Evolutionary conservation across 2,113 vertebrate species (phyloP).

Genomic region (Crotalus tigris): DNA sequence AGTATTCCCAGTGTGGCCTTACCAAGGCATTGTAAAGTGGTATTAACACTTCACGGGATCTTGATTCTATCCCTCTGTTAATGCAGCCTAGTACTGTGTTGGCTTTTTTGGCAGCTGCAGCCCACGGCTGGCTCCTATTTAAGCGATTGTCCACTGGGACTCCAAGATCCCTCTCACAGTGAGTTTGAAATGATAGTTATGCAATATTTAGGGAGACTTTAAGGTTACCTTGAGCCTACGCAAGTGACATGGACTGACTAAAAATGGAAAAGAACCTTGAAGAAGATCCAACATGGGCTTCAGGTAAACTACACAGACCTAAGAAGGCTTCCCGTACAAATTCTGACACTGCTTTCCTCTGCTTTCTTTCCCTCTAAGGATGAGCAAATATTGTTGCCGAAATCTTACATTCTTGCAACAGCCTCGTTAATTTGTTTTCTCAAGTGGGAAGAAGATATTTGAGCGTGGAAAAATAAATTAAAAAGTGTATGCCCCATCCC

Average conservation of each 20-base stretch:
- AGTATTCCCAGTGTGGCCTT: no score
- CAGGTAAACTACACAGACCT: neutral
- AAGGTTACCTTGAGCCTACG: no score
- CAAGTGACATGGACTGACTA: neutral
- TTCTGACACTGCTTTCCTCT: neutral
- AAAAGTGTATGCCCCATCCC: neutral
- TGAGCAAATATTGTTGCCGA: neutral
- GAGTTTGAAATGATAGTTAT: no score
- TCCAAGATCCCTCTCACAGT: no score
- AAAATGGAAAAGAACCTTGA: neutral
- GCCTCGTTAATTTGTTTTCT: constrained; percentile 4
- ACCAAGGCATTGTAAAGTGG: no score
- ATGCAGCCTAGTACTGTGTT: no score
- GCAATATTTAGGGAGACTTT: no score
- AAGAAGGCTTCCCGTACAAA: neutral
- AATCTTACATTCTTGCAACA: neutral
- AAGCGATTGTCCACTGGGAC: no score
- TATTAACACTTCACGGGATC: no score
- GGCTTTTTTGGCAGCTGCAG: no score
- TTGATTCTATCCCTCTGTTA: no score
- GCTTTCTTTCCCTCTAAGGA: neutral
- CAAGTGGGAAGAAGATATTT: neutral
- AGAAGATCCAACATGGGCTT: neutral
- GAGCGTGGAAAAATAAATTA: constrained; percentile 1
- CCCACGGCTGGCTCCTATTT: no score